Conservation (phyloP, 2,113 vertebrate species). For the Drymodes brunneopygia region DNA sequence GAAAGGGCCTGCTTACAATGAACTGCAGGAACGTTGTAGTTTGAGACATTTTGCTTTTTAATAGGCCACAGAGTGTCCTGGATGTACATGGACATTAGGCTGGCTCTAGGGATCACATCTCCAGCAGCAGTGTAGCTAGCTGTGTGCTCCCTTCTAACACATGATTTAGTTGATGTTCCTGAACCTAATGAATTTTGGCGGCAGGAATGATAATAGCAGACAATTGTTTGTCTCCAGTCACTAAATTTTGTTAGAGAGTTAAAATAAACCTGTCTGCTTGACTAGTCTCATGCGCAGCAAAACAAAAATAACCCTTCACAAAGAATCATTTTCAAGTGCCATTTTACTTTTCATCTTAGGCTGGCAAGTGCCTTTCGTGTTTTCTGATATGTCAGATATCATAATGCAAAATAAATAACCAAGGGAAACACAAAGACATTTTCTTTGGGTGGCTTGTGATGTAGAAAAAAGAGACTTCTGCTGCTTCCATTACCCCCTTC, state of each 20-base stretch:
- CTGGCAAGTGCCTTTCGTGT: not conserved
- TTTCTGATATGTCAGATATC: slow-evolving; percentile 17
- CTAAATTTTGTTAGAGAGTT: slow-evolving; percentile 39
- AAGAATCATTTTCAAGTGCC: slow-evolving; percentile 45
- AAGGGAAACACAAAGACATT: not conserved
- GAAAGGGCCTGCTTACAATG: not conserved
- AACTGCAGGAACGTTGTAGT: not conserved
- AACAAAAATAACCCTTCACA: slow-evolving; percentile 51
- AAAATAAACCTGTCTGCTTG: slow-evolving; percentile 52
- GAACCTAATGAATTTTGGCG: slow-evolving; percentile 29
- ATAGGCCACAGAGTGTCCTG: not conserved
- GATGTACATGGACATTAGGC: not conserved
- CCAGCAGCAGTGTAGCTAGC: not conserved
- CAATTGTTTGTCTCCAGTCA: slow-evolving; percentile 25
- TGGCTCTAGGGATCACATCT: not conserved
- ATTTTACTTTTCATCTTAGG: slow-evolving; percentile 12
- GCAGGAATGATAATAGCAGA: slow-evolving; percentile 21
- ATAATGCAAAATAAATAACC: slow-evolving; percentile 36
- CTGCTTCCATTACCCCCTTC: not conserved
- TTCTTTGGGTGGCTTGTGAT: not conserved
- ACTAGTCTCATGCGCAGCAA: slow-evolving; percentile 40
- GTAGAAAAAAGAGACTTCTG: not conserved
- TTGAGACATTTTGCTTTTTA: not conserved
- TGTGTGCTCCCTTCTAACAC: not conserved
- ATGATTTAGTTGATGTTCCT: not conserved